Conservation (phyloP, 2,888 invertebrate genomes). For the Eurois occulta region DNA sequence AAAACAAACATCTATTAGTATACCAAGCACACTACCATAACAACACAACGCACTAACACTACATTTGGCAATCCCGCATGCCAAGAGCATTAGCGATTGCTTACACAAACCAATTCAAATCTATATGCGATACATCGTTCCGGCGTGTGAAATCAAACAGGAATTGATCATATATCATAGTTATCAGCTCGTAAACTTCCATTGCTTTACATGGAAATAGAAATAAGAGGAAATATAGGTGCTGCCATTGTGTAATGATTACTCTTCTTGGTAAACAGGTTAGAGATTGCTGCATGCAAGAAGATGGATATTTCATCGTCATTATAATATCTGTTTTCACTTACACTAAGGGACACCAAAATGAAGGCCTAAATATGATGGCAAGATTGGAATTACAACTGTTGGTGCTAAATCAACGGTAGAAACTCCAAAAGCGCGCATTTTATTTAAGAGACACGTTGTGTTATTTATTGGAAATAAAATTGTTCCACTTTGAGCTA, state of each 20-base stretch:
- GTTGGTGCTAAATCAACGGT: neutral
- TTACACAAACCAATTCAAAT: conserved; percentile 60
- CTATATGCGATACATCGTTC: conserved; percentile 58
- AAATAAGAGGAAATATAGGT: conserved; percentile 18
- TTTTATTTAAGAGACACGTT: neutral
- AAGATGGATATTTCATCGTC: conserved; percentile 20
- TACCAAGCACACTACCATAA: conserved; percentile 1
- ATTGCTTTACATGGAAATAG: conserved; percentile 43
- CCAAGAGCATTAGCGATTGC: conserved; percentile 59
- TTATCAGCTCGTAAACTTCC: conserved; percentile 51
- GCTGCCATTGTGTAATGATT: conserved; percentile 8
- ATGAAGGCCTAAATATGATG: neutral
- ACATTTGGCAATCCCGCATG: conserved; percentile 56
- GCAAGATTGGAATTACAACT: neutral
- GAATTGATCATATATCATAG: conserved; percentile 54
- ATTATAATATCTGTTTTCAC: neutral
- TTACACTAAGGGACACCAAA: neutral
- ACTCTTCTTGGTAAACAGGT: neutral
- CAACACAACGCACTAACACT: conserved; percentile 22
- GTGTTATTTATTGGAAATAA: neutral
- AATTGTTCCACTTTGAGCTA: neutral
- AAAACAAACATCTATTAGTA: conserved; percentile 7
- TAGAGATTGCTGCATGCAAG: no score
- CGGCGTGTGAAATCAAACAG: conserved; percentile 43
- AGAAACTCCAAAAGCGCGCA: neutral